Conservation (phyloP, 2,888 invertebrate genomes). For the Nasonovia ribisnigri region DNA sequence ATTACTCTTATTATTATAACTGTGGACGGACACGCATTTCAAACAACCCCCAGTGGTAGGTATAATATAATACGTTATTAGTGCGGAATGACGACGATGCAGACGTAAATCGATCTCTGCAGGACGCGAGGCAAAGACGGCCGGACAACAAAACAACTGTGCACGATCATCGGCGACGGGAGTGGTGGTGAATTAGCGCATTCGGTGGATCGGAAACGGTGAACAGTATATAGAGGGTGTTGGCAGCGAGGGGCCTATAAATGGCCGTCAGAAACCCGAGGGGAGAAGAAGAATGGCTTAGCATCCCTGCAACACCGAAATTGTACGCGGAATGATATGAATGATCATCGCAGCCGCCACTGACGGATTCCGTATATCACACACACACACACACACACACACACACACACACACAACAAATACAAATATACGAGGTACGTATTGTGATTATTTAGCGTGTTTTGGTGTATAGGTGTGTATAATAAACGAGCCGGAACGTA, state of each 20-base stretch:
- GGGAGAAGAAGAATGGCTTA: constrained; percentile 5
- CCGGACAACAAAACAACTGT: constrained; percentile 8
- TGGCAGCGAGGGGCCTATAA: background rate
- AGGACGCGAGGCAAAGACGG: background rate
- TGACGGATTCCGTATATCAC: background rate
- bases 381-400: background rate
- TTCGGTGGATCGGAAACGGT: background rate
- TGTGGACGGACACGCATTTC: background rate
- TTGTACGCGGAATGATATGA: background rate
- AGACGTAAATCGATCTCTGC: constrained; percentile 5
- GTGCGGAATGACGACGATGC: background rate
- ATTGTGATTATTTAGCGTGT: constrained; percentile 7
- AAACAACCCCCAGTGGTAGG: background rate
- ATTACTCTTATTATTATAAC: background rate
- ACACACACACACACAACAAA: background rate
- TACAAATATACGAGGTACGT: background rate
- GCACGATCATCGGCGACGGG: background rate
- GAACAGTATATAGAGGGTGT: background rate
- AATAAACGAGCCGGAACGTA: background rate
- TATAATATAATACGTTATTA: background rate
- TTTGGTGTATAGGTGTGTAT: background rate
- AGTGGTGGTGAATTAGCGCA: background rate
- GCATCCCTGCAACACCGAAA: background rate
- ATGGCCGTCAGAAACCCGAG: background rate
- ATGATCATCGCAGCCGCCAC: background rate